Conservation (phyloP, 2,113 vertebrate species). For the Apodemus speciosus region DNA sequence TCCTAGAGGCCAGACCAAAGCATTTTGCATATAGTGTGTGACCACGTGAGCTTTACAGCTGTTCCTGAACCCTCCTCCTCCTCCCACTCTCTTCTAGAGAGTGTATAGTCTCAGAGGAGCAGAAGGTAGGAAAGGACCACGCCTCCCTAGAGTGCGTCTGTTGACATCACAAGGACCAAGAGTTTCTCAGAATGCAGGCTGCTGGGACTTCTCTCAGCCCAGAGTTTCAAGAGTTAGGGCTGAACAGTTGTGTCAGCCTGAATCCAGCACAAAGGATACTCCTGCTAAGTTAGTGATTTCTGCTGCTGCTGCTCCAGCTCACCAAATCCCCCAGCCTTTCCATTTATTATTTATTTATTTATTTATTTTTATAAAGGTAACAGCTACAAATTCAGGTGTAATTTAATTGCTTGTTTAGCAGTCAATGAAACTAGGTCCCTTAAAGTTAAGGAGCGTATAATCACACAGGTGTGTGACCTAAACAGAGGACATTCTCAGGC, state of each 20-base stretch:
- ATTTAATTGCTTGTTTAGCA: conserved; percentile 16
- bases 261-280: not conserved
- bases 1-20: not conserved
- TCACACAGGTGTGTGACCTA: not conserved
- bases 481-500: not conserved
- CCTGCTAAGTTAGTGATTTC: not conserved
- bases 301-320: not conserved
- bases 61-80: not conserved
- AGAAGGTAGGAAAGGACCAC: not conserved
- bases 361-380: not conserved
- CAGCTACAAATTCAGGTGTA: not conserved
- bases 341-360: not conserved
- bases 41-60: not conserved
- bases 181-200: not conserved
- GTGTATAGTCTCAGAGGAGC: not conserved
- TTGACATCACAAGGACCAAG: no score
- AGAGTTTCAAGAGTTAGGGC: not conserved
- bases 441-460: not conserved
- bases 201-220: rapidly evolving
- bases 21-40: not conserved
- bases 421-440: not conserved
- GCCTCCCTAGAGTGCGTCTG: not conserved
- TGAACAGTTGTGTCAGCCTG: not conserved
- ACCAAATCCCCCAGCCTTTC: not conserved
- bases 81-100: not conserved